phyloP scores from a whole-genome alignment of 2,888 invertebrate genomes.

The Himalopsyche japonica region DNA sequence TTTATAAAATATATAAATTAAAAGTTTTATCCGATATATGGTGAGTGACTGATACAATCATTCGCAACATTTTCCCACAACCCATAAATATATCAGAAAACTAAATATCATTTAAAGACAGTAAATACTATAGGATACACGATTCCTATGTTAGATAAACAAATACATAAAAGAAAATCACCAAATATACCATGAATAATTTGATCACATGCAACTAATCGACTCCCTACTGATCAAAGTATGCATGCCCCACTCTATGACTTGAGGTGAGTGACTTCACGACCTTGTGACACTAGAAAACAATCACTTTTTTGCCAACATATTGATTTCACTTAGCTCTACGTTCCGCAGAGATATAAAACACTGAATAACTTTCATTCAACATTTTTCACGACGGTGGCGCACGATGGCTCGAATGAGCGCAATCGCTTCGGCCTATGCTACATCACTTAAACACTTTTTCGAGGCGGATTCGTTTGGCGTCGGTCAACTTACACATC shows the following conservation, averaged over 20 bases:
- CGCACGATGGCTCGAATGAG: neutral
- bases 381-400: neutral
- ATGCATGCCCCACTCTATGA: conserved; percentile 30
- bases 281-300: neutral
- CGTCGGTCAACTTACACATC: neutral
- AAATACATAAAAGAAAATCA: neutral
- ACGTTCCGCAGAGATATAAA: neutral
- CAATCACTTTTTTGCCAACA: neutral
- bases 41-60: neutral
- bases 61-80: neutral
- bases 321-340: neutral
- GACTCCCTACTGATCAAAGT: neutral
- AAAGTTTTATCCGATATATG: neutral
- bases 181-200: neutral
- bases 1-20: neutral
- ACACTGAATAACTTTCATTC: neutral
- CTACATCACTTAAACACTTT: neutral
- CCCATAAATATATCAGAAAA: too few relatives aligned
- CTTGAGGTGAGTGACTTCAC: conserved; percentile 23
- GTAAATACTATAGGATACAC: neutral
- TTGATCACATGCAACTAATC: neutral
- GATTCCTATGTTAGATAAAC: neutral
- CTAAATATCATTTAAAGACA: too few relatives aligned
- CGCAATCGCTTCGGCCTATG: neutral
- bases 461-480: neutral